phyloP scores from a whole-genome alignment of 2,113 vertebrate species.

The Labeo catla region DNA sequence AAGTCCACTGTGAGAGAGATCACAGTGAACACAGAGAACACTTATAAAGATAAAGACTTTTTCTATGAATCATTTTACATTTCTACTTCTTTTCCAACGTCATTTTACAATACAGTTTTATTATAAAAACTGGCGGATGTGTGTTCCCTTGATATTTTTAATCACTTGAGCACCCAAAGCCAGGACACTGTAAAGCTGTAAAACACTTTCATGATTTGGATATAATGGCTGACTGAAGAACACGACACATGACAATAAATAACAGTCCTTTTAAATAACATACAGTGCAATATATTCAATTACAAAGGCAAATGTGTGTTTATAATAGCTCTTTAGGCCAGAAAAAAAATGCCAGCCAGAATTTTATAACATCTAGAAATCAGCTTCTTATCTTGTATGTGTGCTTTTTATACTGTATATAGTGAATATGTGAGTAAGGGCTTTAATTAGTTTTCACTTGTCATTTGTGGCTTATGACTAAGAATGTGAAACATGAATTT shows the following conservation, averaged over 20 bases:
- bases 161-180: neutral
- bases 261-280: neutral
- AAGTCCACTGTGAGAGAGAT: conserved; percentile 16
- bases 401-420: no score
- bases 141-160: neutral
- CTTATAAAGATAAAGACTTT: neutral
- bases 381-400: no score
- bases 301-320: neutral
- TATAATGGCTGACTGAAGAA: neutral
- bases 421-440: neutral
- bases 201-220: neutral
- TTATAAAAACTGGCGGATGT: neutral
- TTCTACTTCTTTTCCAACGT: neutral
- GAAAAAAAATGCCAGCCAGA: neutral
- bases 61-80: neutral
- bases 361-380: neutral
- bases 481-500: neutral
- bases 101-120: neutral
- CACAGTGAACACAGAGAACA: neutral
- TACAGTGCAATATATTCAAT: neutral
- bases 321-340: neutral
- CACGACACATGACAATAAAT: neutral
- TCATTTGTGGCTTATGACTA: neutral
- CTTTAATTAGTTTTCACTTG: neutral
- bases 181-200: neutral